Percentiles rank a stretch among this genome's conserved stretches.
Conservation (phyloP, 2,888 invertebrate genomes). For the Nomada ruficornis region DNA sequence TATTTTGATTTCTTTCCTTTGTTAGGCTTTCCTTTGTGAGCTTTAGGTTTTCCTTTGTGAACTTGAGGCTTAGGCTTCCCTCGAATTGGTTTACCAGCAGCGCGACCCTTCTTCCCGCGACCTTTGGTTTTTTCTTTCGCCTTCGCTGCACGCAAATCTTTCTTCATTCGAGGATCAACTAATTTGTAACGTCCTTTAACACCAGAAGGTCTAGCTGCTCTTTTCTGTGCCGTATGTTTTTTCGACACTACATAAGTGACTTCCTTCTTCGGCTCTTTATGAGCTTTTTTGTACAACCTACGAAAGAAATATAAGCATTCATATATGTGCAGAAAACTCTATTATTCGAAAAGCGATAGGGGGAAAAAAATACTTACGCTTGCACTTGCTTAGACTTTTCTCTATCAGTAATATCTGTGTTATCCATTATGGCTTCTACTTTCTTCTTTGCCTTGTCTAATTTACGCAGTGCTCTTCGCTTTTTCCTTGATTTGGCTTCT, state of each 20-base stretch:
- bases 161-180: slow-evolving; percentile 98
- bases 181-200: slow-evolving; percentile 96
- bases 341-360: neutral
- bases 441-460: slow-evolving; percentile 98
- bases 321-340: slow-evolving; percentile 17
- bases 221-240: slow-evolving; percentile 92
- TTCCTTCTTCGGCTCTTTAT: slow-evolving; percentile 93
- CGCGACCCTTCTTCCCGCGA: slow-evolving; percentile 79
- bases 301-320: slow-evolving; percentile 36
- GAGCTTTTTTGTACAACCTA: slow-evolving; percentile 96
- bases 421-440: slow-evolving; percentile 96
- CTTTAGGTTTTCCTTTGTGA: slow-evolving; percentile 47
- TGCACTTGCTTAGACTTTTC: slow-evolving; percentile 97
- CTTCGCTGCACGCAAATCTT: slow-evolving; percentile 92
- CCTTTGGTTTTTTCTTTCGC: slow-evolving; percentile 86
- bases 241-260: slow-evolving; percentile 97
- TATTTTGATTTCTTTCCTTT: slow-evolving; percentile 61
- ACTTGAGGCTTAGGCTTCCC: slow-evolving; percentile 62
- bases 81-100: slow-evolving; percentile 76
- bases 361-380: slow-evolving; percentile 86
- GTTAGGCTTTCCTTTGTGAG: slow-evolving; percentile 31
- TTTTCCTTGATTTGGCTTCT: slow-evolving; percentile 99
- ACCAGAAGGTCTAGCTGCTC: slow-evolving; percentile 92
- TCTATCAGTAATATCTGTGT: slow-evolving; percentile 93
- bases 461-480: slow-evolving; percentile 93